Conservation (phyloP, 2,797 vertebrate species). For the Fratercula arctica region DNA sequence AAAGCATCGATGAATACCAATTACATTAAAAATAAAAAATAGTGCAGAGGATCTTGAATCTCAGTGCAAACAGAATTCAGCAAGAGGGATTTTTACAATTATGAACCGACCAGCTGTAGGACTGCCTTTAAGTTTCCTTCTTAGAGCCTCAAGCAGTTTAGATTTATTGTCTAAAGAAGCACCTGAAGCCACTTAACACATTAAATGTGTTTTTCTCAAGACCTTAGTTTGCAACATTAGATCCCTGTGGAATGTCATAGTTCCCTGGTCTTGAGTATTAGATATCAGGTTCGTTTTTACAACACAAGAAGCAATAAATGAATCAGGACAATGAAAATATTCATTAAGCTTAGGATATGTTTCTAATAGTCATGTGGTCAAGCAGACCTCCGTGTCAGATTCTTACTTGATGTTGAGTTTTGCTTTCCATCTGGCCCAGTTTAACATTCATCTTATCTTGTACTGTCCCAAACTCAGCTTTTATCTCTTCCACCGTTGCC, state of each 20-base stretch:
- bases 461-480: slow-evolving; percentile 89
- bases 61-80: not conserved
- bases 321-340: not conserved
- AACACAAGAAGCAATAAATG: not conserved
- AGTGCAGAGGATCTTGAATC: not conserved
- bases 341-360: not conserved
- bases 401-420: slow-evolving; percentile 90
- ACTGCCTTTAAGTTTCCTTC: not conserved
- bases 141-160: not conserved
- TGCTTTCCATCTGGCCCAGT: slow-evolving; percentile 91
- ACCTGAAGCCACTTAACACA: not conserved
- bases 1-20: not conserved
- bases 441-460: slow-evolving; percentile 93
- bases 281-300: not conserved
- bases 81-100: not conserved
- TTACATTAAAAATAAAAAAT: not conserved
- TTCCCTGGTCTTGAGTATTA: not conserved
- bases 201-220: not conserved
- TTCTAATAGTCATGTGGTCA: not conserved
- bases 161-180: not conserved
- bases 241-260: not conserved
- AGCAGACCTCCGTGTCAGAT: not conserved
- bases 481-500: slow-evolving; percentile 95
- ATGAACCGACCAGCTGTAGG: not conserved
- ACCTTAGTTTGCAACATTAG: not conserved